A percentile compares a stretch with the other conserved stretches of the same genome.
phyloP scores from a whole-genome alignment of 2,888 invertebrate genomes.

The Drymonia ruficornis region DNA sequence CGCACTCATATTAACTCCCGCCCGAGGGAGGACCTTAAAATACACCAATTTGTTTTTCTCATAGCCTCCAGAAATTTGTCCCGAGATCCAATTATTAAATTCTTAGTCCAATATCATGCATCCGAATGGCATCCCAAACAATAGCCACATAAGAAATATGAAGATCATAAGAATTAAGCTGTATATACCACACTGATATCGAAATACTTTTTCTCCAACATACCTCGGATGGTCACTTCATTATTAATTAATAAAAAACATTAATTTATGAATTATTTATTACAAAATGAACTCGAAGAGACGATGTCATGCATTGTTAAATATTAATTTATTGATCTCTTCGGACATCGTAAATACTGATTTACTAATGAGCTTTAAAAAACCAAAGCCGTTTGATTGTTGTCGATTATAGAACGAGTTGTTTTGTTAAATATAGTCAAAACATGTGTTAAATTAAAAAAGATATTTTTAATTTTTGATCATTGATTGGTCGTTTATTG shows the following conservation, averaged over 20 bases:
- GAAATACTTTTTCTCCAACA: conserved; percentile 47
- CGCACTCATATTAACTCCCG: conserved; percentile 27
- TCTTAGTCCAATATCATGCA: conserved; percentile 60
- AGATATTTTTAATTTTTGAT: background rate
- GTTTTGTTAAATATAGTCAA: conserved; percentile 14
- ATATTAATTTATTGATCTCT: conserved; percentile 64
- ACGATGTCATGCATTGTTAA: conserved; percentile 62
- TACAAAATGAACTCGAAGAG: conserved; percentile 41
- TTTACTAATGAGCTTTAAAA: conserved; percentile 19
- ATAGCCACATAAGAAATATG: conserved; percentile 70
- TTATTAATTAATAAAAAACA: conserved; percentile 77
- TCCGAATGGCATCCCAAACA: conserved; percentile 60
- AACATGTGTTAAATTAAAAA: conserved; percentile 10
- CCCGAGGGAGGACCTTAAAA: conserved; percentile 52
- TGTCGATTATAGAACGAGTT: conserved; percentile 5
- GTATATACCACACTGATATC: conserved; percentile 49
- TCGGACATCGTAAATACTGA: conserved; percentile 56
- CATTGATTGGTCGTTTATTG: conserved; percentile 12
- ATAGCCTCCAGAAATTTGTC: conserved; percentile 48
- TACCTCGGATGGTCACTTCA: conserved; percentile 54
- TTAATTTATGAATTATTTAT: conserved; percentile 74
- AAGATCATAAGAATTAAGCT: conserved; percentile 69
- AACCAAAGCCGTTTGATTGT: conserved; percentile 22
- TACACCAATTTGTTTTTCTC: conserved; percentile 69
- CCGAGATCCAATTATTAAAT: conserved; percentile 76